phyloP scores from a whole-genome alignment of 2,888 invertebrate genomes.

The Slavum lentiscoides region DNA sequence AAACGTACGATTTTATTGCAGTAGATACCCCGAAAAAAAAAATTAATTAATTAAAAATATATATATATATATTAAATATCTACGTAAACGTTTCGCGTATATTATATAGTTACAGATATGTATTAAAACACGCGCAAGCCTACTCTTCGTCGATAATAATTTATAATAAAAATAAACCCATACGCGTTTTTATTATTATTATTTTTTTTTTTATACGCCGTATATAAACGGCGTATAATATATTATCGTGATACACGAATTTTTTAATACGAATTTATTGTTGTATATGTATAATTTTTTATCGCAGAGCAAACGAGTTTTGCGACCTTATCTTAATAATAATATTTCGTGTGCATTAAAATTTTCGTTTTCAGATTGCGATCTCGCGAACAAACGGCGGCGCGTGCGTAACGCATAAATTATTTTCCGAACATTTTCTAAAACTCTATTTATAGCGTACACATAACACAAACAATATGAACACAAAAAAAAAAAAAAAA shows the following conservation, averaged over 20 bases:
- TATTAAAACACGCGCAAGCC: constrained; percentile 2
- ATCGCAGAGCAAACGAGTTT: neutral
- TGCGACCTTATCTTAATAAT: neutral
- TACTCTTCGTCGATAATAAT: neutral
- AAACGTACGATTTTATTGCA: constrained; percentile 17
- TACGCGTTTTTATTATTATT: constrained; percentile 2
- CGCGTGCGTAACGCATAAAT: neutral
- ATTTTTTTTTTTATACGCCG: no score
- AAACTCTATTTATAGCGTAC: no score
- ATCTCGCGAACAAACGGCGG: neutral
- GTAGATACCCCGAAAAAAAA: neutral
- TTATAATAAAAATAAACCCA: neutral
- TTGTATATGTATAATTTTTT: neutral
- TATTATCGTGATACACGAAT: neutral
- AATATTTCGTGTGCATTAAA: neutral
- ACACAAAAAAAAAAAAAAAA: no score
- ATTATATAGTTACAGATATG: neutral
- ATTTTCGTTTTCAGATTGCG: neutral
- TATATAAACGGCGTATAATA: neutral
- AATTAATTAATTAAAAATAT: no score
- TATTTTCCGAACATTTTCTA: no score
- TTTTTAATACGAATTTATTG: neutral
- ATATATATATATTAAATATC: neutral
- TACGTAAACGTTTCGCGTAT: neutral
- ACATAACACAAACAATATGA: no score